Evolutionary conservation across 92 coral and sea anemone genomes (phyloP).

Genomic region (Parazoanthus darwini): DNA sequence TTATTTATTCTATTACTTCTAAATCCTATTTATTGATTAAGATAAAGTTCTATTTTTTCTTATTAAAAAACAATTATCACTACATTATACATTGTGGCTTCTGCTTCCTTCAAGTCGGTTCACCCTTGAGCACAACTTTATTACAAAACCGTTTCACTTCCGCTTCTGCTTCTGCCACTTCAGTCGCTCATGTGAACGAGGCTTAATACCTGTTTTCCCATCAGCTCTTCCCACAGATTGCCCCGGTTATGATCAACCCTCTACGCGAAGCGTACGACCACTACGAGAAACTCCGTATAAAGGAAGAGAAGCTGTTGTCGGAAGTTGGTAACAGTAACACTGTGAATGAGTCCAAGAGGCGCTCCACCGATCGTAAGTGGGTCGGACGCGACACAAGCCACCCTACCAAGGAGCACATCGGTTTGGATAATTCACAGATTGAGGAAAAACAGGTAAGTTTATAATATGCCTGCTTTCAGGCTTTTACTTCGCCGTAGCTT

Average conservation of each 20-base stretch:
- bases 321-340: background rate
- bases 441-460: too few relatives aligned
- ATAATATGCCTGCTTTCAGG: background rate
- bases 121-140: too few relatives aligned
- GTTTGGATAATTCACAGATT: too few relatives aligned
- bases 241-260: constrained; percentile 63
- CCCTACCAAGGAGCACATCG: too few relatives aligned
- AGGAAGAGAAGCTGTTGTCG: constrained; percentile 5
- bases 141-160: too few relatives aligned
- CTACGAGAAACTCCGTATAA: constrained; percentile 65
- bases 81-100: too few relatives aligned
- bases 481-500: too few relatives aligned
- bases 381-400: constrained; percentile 2
- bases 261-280: constrained; percentile 72
- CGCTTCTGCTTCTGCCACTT: background rate
- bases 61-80: too few relatives aligned
- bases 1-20: too few relatives aligned
- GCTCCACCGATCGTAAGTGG: background rate
- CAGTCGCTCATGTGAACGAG: background rate
- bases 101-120: too few relatives aligned
- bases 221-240: constrained; percentile 79
- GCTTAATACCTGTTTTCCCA: background rate
- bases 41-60: too few relatives aligned
- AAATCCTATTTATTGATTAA: too few relatives aligned
- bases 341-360: background rate